Base-by-base conservation (phyloP, 2,113 vertebrate species). In the Lycaon pictus region DNA sequence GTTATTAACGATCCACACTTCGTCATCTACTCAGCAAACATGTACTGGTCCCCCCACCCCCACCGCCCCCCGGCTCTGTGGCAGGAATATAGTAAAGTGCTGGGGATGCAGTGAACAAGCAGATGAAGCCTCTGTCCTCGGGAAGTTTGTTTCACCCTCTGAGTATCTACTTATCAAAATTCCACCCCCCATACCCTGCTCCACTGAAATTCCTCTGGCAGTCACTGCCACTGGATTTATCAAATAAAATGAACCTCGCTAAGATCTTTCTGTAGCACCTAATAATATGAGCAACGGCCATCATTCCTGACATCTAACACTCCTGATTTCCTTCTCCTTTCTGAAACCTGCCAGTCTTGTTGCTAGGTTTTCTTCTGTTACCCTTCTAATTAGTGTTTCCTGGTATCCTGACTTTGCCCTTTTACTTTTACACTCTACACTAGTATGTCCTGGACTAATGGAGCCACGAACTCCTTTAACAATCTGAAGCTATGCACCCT, bases 1-100 rank as follows among this genome's bases (percentile, higher is more conserved):
- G 37, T 85, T 94, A 74, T 37, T 86, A 79, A 89, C 27, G n/a
- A 29, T 43, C 55, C 56, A 13, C 48, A 48, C 15, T 62, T 74
- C 82, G 53, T 76, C 58, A 63, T 85, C 69, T 87, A 25, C 60
- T 93, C 76, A 95, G n/a, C 3, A 74, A n/a, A 35, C 91, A 95
- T 69, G 79, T 94, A 93, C 19, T 69, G 55, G 83, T 85, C n/a
- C 71, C 32, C 5, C 43, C 43, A 43, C 43, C 7, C 37, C 37
- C 43, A 43, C 43, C 4, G 43, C 43, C 43, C n/a, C 71, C 32
- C n/a, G 82, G 82, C 11, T 69, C 22, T 71, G 3, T 82, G 67
- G 35, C 1, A 77, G 51, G 15, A 96, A 67, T 81, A 51, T 7
- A 86, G 55, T 60, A 37, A 95, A 82, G 11, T 58, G 15, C 20